Conservation (phyloP, 2,888 invertebrate species). For the Heliconius ethilla region DNA sequence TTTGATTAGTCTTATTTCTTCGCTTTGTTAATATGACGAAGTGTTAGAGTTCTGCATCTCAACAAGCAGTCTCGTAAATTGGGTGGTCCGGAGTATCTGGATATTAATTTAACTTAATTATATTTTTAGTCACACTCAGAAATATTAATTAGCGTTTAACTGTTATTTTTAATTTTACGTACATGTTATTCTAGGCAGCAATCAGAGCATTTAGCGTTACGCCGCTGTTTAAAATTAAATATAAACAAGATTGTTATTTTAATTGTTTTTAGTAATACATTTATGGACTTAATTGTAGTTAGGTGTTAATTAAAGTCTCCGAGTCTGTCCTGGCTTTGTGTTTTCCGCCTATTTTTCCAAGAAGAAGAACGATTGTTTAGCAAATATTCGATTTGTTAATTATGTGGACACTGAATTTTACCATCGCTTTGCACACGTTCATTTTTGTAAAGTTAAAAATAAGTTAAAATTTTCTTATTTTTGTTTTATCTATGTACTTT, state of each 20-base stretch:
- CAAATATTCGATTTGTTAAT: not conserved
- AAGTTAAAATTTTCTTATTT: no score
- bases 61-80: no score
- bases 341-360: not conserved
- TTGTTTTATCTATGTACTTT: no score
- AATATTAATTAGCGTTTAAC: not conserved
- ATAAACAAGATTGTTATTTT: not conserved
- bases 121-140: not conserved
- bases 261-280: not conserved
- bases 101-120: not conserved
- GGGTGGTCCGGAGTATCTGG: not conserved
- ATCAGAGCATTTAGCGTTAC: no score
- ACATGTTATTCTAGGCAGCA: no score
- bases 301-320: not conserved
- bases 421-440: not conserved
- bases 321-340: not conserved
- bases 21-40: no score
- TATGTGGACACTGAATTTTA: not conserved
- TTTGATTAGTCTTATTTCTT: not conserved
- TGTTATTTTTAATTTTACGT: not conserved
- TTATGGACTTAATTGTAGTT: not conserved
- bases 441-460: not conserved
- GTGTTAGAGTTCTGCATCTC: no score
- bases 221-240: no score
- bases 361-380: not conserved